Percentiles rank a stretch among this genome's conserved stretches.
Conservation (phyloP, 1,140 invertebrate genomes). For the Elymnias hypermnestra region DNA sequence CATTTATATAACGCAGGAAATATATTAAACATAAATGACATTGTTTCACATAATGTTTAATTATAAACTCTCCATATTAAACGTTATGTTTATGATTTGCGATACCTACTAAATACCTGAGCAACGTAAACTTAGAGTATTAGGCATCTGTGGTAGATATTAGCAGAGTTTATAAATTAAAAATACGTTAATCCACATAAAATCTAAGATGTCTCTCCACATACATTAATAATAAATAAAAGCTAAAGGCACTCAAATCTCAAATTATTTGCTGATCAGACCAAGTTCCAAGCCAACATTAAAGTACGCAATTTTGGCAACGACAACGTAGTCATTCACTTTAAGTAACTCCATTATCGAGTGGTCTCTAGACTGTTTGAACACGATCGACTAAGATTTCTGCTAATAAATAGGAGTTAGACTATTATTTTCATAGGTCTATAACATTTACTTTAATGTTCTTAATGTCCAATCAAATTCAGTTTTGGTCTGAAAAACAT, state of each 20-base stretch:
- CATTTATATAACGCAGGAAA: too few species aligned
- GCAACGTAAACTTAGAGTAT: too few species aligned
- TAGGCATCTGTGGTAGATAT: too few species aligned
- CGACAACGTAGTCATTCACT: neutral
- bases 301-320: conserved; percentile 1
- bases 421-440: neutral
- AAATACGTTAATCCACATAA: too few species aligned
- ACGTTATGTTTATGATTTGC: too few species aligned
- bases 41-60: too few species aligned
- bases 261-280: conserved; percentile 1
- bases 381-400: neutral
- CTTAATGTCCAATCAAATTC: neutral
- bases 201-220: too few species aligned
- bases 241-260: neutral
- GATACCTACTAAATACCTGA: too few species aligned
- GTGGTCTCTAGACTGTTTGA: neutral
- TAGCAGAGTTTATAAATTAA: too few species aligned
- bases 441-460: neutral
- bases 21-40: too few species aligned
- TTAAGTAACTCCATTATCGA: conserved; percentile 2
- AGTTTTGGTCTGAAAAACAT: too few species aligned
- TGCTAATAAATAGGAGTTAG: neutral
- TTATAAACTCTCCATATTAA: too few species aligned
- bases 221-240: neutral
- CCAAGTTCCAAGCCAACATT: neutral